Evolutionary conservation across 2,888 invertebrate species (phyloP), one percentile per base, ranked within the genome.

Genomic region (Mesorhabditis spiculigera): DNA sequence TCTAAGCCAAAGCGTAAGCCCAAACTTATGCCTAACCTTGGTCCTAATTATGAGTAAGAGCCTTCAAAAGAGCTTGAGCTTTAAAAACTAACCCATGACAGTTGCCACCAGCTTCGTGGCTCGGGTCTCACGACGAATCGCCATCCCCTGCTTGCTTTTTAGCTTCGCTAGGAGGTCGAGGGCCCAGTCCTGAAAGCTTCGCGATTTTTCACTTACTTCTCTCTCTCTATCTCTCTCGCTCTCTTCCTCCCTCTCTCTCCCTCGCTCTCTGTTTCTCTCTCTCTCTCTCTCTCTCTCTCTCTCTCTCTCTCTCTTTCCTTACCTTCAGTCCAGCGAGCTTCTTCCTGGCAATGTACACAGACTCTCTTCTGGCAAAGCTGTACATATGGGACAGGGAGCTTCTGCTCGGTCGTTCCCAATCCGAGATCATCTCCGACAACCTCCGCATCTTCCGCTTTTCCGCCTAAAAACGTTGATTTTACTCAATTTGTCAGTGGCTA

Each of bases 41-140:
- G n/a, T n/a, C n/a, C n/a, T n/a, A n/a, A n/a, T n/a, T n/a, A n/a
- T n/a, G n/a, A n/a, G n/a, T n/a, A n/a, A n/a, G n/a, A n/a, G n/a
- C n/a, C n/a, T n/a, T n/a, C n/a, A n/a, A n/a, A n/a, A n/a, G n/a
- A n/a, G n/a, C n/a, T n/a, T n/a, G n/a, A n/a, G n/a, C n/a, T n/a
- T n/a, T n/a, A n/a, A n/a, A 10, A 45, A 65, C 67, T 43, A 83
- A 75, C 88, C 87, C 76, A 89, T 85, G 4, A 88, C 88, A 58
- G 88, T 86, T 63, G 88, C 88, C 13, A 87, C 85, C 13, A 81
- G n/a, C 70, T 86, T 86, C 0, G 86, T 86, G 1, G 86, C 85
- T 63, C 85, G 45, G 10, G 84, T 79, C 68, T 86, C 85, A 69
- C 86, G 68, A n/a, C 86, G 71, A 65, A 86, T 82, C 5, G 84